Percentiles rank a stretch among this genome's conserved stretches.
phyloP scores from a whole-genome alignment of 2,113 vertebrate species.

The Setophaga petechia region DNA sequence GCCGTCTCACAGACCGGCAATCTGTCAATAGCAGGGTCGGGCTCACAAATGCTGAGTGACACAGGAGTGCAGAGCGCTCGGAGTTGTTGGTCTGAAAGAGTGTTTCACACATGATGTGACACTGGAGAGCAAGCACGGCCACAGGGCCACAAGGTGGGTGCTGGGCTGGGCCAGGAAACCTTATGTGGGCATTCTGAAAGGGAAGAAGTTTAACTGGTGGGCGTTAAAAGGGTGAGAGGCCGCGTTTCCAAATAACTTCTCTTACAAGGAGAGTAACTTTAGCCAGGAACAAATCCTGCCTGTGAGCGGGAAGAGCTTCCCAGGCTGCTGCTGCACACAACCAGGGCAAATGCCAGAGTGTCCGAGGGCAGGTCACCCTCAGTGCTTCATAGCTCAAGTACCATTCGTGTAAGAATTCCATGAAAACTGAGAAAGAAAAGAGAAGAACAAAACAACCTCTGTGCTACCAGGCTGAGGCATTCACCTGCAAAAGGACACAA shows the following conservation, averaged over 20 bases:
- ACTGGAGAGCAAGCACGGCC: not conserved
- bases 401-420: not conserved
- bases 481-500: not conserved
- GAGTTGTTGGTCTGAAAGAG: not conserved
- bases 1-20: not conserved
- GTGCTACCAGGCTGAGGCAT: not conserved
- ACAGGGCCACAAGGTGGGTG: not conserved
- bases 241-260: not conserved
- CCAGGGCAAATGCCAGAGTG: not conserved
- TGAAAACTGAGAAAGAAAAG: not conserved
- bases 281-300: not conserved
- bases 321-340: not conserved
- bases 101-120: not conserved
- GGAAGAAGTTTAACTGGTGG: not conserved
- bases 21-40: not conserved
- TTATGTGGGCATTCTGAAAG: not conserved
- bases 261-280: conserved; percentile 3
- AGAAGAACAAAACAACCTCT: not conserved
- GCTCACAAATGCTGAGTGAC: conserved; percentile 29
- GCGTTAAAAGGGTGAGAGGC: not conserved
- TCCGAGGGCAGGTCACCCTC: not conserved
- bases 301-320: not conserved
- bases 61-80: not conserved
- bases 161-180: not conserved
- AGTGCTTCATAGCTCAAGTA: not conserved